Conservation (phyloP, 2,113 vertebrate genomes). For the Aythya baeri region DNA sequence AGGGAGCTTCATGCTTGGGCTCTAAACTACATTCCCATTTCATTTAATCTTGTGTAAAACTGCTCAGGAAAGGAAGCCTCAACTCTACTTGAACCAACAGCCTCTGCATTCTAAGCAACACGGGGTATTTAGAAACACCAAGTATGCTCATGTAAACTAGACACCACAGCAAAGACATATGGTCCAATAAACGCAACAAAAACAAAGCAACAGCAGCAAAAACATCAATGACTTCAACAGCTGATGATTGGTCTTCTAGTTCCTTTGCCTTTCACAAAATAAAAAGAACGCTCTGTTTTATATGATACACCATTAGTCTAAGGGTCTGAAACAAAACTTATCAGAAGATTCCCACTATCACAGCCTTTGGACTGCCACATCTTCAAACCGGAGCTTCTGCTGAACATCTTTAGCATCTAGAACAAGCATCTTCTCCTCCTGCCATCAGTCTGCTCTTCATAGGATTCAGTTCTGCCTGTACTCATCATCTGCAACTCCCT, state of each 20-base stretch:
- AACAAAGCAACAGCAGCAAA: background rate
- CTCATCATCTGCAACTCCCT: background rate
- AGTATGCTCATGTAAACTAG: background rate
- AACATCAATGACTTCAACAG: background rate
- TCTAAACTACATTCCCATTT: background rate
- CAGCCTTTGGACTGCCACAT: background rate
- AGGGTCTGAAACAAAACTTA: background rate
- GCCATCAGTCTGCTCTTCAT: background rate
- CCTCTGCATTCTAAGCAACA: background rate
- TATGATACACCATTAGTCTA: background rate
- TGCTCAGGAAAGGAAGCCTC: background rate
- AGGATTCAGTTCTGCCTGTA: background rate
- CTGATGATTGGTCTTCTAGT: background rate
- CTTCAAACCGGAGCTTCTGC: background rate
- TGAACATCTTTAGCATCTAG: background rate
- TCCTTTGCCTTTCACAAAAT: background rate
- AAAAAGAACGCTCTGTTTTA: background rate
- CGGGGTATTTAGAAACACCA: background rate
- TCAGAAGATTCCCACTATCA: background rate
- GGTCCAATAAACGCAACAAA: background rate
- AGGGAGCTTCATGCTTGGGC: background rate
- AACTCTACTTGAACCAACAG: background rate
- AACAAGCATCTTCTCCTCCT: background rate
- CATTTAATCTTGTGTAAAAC: background rate
- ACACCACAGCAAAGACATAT: accelerated